Percentiles rank a stretch among this genome's conserved stretches.
Evolutionary conservation across 2,113 vertebrate species (phyloP).

Genomic region (Brachyistius frenatus): DNA sequence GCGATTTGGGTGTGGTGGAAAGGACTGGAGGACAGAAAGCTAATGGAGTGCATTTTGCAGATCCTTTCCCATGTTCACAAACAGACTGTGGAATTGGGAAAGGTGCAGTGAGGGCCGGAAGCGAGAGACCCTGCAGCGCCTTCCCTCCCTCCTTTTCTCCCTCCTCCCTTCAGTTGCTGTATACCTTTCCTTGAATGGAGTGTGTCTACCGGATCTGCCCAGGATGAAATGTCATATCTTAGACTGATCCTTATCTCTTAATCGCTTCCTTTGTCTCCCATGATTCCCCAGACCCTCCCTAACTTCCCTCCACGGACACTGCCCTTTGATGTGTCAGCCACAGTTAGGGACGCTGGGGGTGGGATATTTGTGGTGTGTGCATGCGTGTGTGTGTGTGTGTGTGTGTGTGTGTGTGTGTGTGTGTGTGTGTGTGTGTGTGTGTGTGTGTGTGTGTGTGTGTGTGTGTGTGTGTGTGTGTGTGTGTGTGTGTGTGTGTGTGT

Average conservation of each 20-base stretch:
- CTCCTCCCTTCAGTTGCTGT: conserved; percentile 78
- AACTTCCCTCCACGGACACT: conserved; percentile 89
- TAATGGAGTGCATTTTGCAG: conserved; percentile 40
- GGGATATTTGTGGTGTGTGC: conserved; percentile 71
- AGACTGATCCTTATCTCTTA: conserved; percentile 97
- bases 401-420: conserved; percentile 48
- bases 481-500: conserved; percentile 50
- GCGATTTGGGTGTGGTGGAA: conserved; percentile 2
- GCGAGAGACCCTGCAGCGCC: conserved; percentile 69
- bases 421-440: too few species aligned
- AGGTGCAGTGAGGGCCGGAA: conserved; percentile 45
- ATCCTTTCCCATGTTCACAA: conserved; percentile 72
- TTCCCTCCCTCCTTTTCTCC: conserved; percentile 62
- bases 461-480: conserved; percentile 32
- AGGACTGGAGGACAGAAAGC: conserved; percentile 13
- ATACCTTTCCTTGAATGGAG: conserved; percentile 90
- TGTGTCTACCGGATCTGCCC: conserved; percentile 91
- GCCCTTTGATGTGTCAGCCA: conserved; percentile 92
- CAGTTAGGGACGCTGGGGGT: conserved; percentile 86
- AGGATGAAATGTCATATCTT: conserved; percentile 98
- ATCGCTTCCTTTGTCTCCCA: conserved; percentile 96
- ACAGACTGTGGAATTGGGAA: conserved; percentile 65
- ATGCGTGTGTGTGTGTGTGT: conserved; percentile 37
- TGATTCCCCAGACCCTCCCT: conserved; percentile 91
- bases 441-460: too few species aligned